Evolutionary conservation across 2,888 invertebrate species (phyloP), one percentile per base, ranked within the genome.

Genomic region (Crepidodera aurea): DNA sequence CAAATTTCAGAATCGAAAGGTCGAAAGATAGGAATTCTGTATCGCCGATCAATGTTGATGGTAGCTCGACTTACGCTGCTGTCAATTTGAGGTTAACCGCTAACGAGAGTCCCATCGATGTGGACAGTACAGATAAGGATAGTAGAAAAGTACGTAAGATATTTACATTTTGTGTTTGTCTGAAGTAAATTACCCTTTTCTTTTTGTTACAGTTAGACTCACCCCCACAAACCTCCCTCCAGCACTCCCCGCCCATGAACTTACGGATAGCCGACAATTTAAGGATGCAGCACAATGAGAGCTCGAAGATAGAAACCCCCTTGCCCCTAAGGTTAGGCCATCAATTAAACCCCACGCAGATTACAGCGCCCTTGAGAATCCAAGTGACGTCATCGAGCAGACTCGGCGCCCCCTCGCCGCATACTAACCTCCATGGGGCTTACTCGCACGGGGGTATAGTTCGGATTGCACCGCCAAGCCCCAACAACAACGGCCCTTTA

Each of bases 401-500:
- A 61, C 16, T 57, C 62, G 60, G 67, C 37, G 67, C 71, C n/a
- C 71, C 71, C 5, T 73, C 77, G 13, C 74, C 76, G 19, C 75
- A 74, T 44, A 77, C 78, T 19, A 75, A 70, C 54, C 65, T 78
- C 13, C 74, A 75, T 39, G 64, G 74, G 46, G 72, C 71, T n/a
- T 68, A 64, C 16, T 69, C 75, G 48, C 77, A 77, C 59, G 75
- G 76, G 18, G 81, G 80, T 4, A 81, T 81, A 29, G 80, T 81
- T 12, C 69, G 81, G 66, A 81, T 82, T 71, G 81, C 81, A 5
- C 75, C 79, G 7, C 76, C 78, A n/a, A 79, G 75, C 56, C 76
- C 79, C 2, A 73, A 70, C 57, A 65, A 64, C 39, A 73, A 73
- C 19, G 76, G 76, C 18, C 78, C 79, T 6, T 63, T 75, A 12